phyloP scores from a whole-genome alignment of 2,113 vertebrate genomes.

The Pampusana beccarii region DNA sequence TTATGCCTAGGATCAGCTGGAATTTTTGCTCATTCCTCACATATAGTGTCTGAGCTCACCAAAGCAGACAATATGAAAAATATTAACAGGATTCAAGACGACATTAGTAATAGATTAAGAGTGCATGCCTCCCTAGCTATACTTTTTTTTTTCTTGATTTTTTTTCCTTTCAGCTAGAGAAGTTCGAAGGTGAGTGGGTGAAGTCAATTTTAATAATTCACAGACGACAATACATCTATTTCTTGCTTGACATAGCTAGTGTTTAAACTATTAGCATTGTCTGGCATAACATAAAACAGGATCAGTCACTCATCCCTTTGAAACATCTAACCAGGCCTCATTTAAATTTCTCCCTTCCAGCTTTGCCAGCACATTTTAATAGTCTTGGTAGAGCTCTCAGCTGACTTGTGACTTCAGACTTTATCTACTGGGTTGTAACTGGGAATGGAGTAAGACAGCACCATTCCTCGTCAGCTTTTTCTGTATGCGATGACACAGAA shows the following conservation, averaged over 20 bases:
- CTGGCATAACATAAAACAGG: conserved; percentile 49
- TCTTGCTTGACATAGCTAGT: conserved; percentile 52
- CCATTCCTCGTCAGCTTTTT: not conserved
- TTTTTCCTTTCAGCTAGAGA: not conserved
- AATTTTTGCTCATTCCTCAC: conserved; percentile 44
- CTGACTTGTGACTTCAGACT: conserved; percentile 41
- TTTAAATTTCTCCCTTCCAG: conserved; percentile 27
- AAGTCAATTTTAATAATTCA: conserved; percentile 41
- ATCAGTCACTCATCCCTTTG: conserved; percentile 27
- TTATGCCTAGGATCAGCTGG: conserved; percentile 38
- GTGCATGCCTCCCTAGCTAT: not conserved
- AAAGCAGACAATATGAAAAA: conserved; percentile 58
- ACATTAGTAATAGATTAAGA: conserved; percentile 56
- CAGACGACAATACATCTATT: conserved; percentile 43
- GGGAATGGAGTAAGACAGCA: not conserved
- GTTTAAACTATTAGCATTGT: conserved; percentile 32
- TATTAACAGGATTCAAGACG: conserved; percentile 42
- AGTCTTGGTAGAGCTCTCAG: conserved; percentile 6
- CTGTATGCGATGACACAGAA: not conserved
- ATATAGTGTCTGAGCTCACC: conserved; percentile 9
- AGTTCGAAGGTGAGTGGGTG: not conserved
- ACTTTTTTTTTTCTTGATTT: not conserved
- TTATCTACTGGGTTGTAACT: conserved; percentile 17
- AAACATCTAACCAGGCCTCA: conserved; percentile 36
- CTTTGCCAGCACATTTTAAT: conserved; percentile 45